Conservation (phyloP, 37 sponge, comb jelly and placozoan genomes). For the Haliclona indistincta region DNA sequence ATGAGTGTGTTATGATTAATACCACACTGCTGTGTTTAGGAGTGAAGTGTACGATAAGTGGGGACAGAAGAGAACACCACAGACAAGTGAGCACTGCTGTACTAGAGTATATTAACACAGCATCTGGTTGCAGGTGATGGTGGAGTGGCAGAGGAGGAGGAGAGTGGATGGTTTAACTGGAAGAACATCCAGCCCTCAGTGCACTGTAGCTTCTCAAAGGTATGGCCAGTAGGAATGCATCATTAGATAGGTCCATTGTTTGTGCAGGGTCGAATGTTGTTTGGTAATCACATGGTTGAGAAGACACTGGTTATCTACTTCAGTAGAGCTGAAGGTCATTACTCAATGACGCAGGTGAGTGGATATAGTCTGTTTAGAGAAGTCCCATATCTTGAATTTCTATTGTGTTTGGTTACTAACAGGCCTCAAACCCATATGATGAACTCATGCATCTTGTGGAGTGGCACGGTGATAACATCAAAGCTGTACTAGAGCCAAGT, state of each 20-base stretch:
- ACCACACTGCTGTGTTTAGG: conserved; percentile 22
- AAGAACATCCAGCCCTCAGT: conserved; percentile 42
- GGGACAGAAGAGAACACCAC: neutral
- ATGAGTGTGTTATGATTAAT: no score
- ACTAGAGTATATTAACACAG: neutral
- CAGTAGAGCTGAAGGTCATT: conserved; percentile 29
- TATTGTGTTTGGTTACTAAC: neutral
- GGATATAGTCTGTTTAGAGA: neutral
- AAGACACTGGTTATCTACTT: conserved; percentile 46
- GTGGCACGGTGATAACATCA: neutral
- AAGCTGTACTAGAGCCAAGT: conserved; percentile 24
- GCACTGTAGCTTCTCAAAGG: conserved; percentile 23
- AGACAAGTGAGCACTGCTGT: conserved; percentile 22
- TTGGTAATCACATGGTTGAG: conserved; percentile 59
- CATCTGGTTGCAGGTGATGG: neutral
- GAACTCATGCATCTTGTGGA: conserved; percentile 47
- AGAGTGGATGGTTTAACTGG: conserved; percentile 21
- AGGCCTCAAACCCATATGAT: conserved; percentile 59
- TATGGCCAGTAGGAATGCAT: neutral
- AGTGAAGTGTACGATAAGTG: conserved; percentile 54
- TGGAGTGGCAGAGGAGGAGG: neutral
- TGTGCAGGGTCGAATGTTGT: conserved; percentile 39
- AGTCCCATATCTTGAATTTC: neutral
- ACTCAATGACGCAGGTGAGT: conserved; percentile 53
- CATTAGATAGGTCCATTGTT: neutral